Conservation (phyloP, 2,888 invertebrate genomes). For the Aspidiotus destructor region DNA sequence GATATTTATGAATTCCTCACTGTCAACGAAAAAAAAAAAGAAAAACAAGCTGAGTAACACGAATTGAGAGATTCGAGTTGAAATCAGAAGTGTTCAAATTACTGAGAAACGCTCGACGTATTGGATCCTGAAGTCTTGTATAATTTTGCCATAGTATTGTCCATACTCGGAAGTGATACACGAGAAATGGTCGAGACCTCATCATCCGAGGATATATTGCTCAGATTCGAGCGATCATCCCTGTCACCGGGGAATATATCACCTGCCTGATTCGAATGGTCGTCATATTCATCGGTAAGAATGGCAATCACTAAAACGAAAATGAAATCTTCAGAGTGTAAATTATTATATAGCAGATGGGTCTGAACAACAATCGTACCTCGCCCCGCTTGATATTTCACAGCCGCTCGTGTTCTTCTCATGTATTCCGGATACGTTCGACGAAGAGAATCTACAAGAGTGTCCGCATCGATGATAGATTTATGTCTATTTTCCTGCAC, state of each 20-base stretch:
- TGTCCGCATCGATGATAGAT: conserved; percentile 59
- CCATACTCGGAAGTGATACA: conserved; percentile 8
- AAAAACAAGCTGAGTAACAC: neutral
- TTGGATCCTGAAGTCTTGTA: conserved; percentile 14
- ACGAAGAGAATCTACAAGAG: conserved; percentile 72
- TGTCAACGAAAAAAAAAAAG: neutral
- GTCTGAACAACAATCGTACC: conserved; percentile 7
- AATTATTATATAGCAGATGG: neutral
- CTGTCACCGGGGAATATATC: conserved; percentile 19
- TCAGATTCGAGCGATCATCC: conserved; percentile 23
- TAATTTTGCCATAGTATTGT: conserved; percentile 14
- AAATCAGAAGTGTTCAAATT: neutral
- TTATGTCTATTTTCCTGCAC: conserved; percentile 22
- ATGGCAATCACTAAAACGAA: conserved; percentile 12
- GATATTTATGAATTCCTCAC: conserved; percentile 27
- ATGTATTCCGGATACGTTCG: conserved; percentile 66
- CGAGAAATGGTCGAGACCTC: conserved; percentile 6
- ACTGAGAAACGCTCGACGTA: conserved; percentile 8
- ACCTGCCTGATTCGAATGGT: conserved; percentile 15
- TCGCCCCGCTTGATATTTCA: conserved; percentile 45
- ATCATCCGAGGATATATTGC: conserved; percentile 22
- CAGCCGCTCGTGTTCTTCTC: conserved; percentile 68
- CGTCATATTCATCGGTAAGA: conserved; percentile 9
- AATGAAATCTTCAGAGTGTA: neutral
- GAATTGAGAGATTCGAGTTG: neutral